Percentiles rank a stretch among this genome's conserved stretches.
These are phyloP conservation scores for Xestobium rufovillosum DNA, from an alignment of 2,888 invertebrate genomes.

Conservation along the genomic window DNA sequence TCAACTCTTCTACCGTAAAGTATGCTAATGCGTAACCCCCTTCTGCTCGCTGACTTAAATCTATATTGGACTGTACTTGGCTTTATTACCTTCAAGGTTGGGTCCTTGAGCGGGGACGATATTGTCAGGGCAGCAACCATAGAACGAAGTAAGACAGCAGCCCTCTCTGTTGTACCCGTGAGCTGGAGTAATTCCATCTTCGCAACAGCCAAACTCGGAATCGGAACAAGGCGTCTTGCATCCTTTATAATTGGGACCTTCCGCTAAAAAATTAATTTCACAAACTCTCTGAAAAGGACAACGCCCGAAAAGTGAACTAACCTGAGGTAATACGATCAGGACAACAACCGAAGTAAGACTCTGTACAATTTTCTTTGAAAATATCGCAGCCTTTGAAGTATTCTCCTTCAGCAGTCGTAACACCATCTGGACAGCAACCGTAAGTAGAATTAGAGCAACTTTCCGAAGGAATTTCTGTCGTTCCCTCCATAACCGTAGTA, in stretches of 20 bases:
- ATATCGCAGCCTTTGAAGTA: conserved; percentile 54
- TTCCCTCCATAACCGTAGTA: conserved; percentile 27
- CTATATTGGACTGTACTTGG: too few species aligned
- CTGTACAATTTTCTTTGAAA: conserved; percentile 45
- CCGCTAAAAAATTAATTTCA: conserved; percentile 49
- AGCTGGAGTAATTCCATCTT: conserved; percentile 74
- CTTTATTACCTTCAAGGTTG: conserved; percentile 61
- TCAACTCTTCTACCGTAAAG: too few species aligned
- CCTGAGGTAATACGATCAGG: conserved; percentile 58
- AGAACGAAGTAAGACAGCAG: conserved; percentile 64
- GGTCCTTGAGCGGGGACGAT: conserved; percentile 74
- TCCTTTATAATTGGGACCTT: conserved; percentile 63
- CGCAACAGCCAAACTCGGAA: conserved; percentile 78
- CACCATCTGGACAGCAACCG: conserved; percentile 72
- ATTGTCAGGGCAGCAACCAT: conserved; percentile 90
- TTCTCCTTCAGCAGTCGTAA: conserved; percentile 54
- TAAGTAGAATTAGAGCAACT: conserved; percentile 50
- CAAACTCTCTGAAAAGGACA: not conserved
- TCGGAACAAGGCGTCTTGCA: conserved; percentile 64
- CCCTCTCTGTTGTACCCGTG: conserved; percentile 77
- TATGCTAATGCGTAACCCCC: too few species aligned
- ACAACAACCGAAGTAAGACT: conserved; percentile 64
- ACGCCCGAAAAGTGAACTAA: not conserved
- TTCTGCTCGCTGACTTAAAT: too few species aligned
- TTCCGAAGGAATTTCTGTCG: conserved; percentile 31